These are phyloP conservation scores for Tethea ocularis DNA, from an alignment of 2,888 invertebrate species.

Conservation along the genomic window DNA sequence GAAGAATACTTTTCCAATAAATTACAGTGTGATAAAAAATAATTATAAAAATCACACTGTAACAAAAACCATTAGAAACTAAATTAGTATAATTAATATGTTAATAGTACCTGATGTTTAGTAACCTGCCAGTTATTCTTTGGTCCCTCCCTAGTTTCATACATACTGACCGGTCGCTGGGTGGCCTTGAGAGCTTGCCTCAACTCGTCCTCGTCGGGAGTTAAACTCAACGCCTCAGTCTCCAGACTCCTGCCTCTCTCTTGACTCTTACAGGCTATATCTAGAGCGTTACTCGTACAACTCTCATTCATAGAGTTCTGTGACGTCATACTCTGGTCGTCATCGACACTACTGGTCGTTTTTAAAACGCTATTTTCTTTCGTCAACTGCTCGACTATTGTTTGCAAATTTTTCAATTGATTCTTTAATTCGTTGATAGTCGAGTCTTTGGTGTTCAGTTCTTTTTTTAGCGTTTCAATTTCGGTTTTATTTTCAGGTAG, in stretches of 20 bases:
- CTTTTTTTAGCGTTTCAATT: conserved; percentile 72
- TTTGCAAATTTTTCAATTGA: conserved; percentile 85
- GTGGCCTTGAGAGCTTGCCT: conserved; percentile 66
- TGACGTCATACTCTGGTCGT: conserved; percentile 70
- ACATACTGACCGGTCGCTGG: conserved; percentile 94
- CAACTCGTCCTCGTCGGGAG: conserved; percentile 75
- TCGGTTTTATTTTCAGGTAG: conserved; percentile 48
- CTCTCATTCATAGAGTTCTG: conserved; percentile 68
- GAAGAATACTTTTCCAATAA: conserved; percentile 16
- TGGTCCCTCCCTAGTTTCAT: conserved; percentile 90
- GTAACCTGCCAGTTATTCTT: conserved; percentile 85
- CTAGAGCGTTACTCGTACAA: conserved; percentile 43
- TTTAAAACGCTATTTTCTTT: conserved; percentile 92
- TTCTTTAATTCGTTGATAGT: conserved; percentile 86
- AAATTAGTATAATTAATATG: conserved; percentile 65
- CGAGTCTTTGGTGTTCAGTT: conserved; percentile 85
- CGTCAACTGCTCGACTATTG: conserved; percentile 89
- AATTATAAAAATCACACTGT: conserved; percentile 11
- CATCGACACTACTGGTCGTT: conserved; percentile 75
- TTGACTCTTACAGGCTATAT: conserved; percentile 44
- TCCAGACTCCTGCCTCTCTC: conserved; percentile 75
- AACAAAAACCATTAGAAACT: conserved; percentile 21
- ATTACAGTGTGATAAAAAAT: conserved; percentile 11
- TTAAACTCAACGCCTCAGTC: conserved; percentile 62
- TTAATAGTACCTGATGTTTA: conserved; percentile 83